Evolutionary conservation across 1,140 invertebrate species (phyloP).

Genomic region (Telenomus remus): DNA sequence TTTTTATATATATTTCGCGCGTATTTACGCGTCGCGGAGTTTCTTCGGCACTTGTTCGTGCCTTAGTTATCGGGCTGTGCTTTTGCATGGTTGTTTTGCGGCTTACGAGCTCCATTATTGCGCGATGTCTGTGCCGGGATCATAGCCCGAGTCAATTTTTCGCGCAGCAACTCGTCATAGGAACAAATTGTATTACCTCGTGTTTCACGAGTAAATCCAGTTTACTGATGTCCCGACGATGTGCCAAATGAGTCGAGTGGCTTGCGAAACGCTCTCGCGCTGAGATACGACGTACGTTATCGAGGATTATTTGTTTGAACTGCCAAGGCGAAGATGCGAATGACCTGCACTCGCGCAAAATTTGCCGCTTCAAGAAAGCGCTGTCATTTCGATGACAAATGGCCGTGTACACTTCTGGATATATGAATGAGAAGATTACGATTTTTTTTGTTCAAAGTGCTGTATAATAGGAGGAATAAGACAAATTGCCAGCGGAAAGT

Average conservation of each 20-base stretch:
- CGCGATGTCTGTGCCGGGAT: constrained; percentile 25
- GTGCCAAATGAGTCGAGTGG: constrained; percentile 17
- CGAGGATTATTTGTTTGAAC: constrained; percentile 22
- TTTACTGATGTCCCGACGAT: constrained; percentile 2
- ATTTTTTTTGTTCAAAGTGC: constrained; percentile 43
- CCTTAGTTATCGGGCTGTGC: constrained; percentile 12
- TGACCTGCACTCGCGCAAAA: constrained; percentile 16
- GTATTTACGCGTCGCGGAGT: constrained; percentile 5
- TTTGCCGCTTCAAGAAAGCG: constrained; percentile 10
- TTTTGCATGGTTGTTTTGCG: constrained; percentile 13
- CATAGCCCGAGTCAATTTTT: no score
- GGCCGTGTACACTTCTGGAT: constrained; percentile 13
- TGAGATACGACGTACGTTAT: constrained; percentile 10
- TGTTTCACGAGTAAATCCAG: neutral
- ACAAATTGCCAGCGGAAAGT: constrained; percentile 30
- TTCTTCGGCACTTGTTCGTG: constrained; percentile 11
- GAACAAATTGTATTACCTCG: constrained; percentile 22
- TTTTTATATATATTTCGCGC: constrained; percentile 25
- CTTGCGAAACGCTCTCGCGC: neutral
- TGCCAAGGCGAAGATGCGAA: constrained; percentile 4
- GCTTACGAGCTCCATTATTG: constrained; percentile 26
- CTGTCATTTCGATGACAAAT: constrained; percentile 33
- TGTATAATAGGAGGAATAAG: constrained; percentile 25
- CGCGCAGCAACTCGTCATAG: no score
- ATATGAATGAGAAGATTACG: constrained; percentile 48